Conservation (phyloP, 2,113 vertebrate species). For the Python bivittatus region DNA sequence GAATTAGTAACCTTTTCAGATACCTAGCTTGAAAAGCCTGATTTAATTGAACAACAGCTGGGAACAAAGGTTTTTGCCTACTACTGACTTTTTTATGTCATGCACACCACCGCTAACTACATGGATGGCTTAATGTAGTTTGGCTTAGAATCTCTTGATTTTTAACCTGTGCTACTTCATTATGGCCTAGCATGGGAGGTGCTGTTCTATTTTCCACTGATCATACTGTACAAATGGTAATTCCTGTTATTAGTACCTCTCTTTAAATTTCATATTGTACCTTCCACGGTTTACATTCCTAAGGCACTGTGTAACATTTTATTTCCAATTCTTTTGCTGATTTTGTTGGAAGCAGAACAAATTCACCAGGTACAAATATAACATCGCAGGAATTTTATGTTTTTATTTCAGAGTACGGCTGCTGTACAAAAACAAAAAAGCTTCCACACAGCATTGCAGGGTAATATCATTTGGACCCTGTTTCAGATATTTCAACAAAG, state of each 20-base stretch:
- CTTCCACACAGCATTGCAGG: conserved; percentile 38
- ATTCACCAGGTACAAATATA: conserved; percentile 53
- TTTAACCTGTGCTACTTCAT: not conserved
- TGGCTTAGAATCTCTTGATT: conserved; percentile 2
- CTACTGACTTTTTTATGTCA: not conserved
- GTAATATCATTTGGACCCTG: conserved; percentile 42
- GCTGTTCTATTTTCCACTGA: not conserved
- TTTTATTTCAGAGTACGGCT: conserved; percentile 49
- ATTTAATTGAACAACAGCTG: not conserved
- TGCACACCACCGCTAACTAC: not conserved
- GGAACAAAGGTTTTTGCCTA: not conserved
- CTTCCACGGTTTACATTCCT: conserved; percentile 29
- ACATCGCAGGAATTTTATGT: conserved; percentile 61
- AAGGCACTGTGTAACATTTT: conserved; percentile 49
- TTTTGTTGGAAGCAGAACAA: conserved; percentile 58
- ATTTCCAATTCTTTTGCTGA: conserved; percentile 46
- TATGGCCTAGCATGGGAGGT: not conserved
- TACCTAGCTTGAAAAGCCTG: not conserved
- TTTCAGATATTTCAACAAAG: conserved; percentile 54
- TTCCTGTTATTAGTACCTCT: conserved; percentile 44
- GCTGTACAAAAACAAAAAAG: conserved; percentile 43
- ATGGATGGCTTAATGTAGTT: not conserved
- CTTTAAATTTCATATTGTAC: conserved; percentile 54
- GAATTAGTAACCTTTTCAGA: not conserved
- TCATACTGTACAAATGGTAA: not conserved